Evolutionary conservation across 1,140 invertebrate species (phyloP).

Genomic region (Leptinotarsa lineolata): DNA sequence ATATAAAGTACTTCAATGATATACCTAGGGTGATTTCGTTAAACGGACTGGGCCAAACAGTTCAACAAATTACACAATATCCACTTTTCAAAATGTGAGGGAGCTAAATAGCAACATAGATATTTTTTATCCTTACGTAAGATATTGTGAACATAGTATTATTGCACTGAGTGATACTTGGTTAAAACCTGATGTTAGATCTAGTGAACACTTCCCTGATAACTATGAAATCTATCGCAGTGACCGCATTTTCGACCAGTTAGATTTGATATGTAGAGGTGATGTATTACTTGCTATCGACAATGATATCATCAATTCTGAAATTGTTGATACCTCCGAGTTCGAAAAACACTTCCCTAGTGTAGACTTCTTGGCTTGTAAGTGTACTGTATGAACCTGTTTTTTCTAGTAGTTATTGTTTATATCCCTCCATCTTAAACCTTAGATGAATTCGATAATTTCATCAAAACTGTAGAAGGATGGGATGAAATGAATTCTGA

Average conservation of each 20-base stretch:
- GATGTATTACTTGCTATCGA: conserved; percentile 22
- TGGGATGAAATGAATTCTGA: conserved; percentile 4
- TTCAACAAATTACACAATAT: not conserved
- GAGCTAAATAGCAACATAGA: conserved; percentile 17
- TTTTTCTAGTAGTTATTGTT: not conserved
- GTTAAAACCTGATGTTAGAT: conserved; percentile 13
- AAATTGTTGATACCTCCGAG: conserved; percentile 6
- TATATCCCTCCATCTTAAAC: conserved; percentile 13
- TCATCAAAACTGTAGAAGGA: not conserved
- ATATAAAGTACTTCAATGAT: not conserved
- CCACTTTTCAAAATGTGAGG: conserved; percentile 12
- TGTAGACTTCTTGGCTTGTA: conserved; percentile 9
- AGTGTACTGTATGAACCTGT: conserved; percentile 1
- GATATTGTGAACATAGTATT: conserved; percentile 6
- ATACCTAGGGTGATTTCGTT: not conserved
- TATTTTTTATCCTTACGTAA: conserved; percentile 8
- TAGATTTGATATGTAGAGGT: not conserved
- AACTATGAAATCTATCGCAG: conserved; percentile 7
- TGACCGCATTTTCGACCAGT: not conserved
- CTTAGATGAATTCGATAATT: conserved; percentile 3
- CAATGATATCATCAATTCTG: not conserved
- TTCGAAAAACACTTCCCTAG: conserved; percentile 6
- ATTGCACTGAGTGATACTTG: conserved; percentile 15
- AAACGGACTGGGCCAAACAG: conserved; percentile 16
- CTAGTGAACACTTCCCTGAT: conserved; percentile 8